phyloP scores from a whole-genome alignment of 2,888 invertebrate genomes.

The Volucella inflata region DNA sequence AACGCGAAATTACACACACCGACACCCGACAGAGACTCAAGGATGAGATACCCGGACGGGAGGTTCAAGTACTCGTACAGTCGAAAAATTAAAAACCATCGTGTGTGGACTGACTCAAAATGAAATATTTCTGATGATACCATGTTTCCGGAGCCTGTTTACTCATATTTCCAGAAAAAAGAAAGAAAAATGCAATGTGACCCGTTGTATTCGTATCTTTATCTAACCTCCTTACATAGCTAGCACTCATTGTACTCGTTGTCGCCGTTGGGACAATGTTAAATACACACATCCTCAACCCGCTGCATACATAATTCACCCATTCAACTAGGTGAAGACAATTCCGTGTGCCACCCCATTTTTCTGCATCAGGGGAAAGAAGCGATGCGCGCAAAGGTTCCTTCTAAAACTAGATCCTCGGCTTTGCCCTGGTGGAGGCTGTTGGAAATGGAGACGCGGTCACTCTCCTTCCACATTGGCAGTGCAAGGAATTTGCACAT shows the following conservation, averaged over 20 bases:
- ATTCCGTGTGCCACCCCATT: conserved; percentile 52
- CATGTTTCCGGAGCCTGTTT: conserved; percentile 50
- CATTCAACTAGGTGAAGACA: conserved; percentile 76
- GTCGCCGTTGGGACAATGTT: conserved; percentile 49
- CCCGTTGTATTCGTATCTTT: neutral
- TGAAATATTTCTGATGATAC: conserved; percentile 52
- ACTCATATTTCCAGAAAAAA: neutral
- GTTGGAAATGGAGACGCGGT: conserved; percentile 34
- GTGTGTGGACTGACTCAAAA: conserved; percentile 58
- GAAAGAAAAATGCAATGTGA: conserved; percentile 18
- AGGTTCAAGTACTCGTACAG: neutral
- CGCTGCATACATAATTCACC: conserved; percentile 76
- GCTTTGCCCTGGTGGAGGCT: conserved; percentile 31
- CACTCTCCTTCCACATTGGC: conserved; percentile 9
- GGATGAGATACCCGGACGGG: conserved; percentile 47
- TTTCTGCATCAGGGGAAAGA: conserved; percentile 1
- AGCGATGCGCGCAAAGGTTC: conserved; percentile 20
- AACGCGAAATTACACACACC: conserved; percentile 59
- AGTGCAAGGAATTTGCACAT: conserved; percentile 73
- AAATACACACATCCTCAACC: conserved; percentile 50
- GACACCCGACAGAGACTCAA: neutral
- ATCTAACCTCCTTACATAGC: conserved; percentile 36
- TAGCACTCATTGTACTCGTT: conserved; percentile 41
- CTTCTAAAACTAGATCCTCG: conserved; percentile 12
- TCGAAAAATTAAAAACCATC: conserved; percentile 14